Base-by-base conservation (phyloP, 2,113 vertebrate species). In the Porphyrio hochstetteri region DNA sequence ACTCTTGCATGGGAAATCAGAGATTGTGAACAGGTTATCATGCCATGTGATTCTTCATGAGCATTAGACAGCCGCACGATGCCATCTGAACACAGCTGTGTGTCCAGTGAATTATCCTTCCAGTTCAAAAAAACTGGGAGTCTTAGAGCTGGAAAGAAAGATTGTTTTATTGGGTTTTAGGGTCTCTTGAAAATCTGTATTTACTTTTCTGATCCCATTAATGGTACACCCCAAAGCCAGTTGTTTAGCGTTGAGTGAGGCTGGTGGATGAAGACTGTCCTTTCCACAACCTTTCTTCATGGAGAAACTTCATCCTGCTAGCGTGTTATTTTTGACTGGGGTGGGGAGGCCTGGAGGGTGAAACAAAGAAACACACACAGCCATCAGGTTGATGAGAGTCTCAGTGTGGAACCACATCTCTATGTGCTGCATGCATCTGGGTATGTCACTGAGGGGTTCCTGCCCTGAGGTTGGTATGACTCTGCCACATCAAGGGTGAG, bases 401-500 rank as follows among this genome's bases (percentile, higher is more conserved):
- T 63, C n/a, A 5, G 15, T 11, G 10, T 50, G 44, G 17, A 77
- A 15, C 29, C 46, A 14, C 29, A 33, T 35, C 78, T 87, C 31
- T 46, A n/a, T 50, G 14, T 8, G 13, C 50, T 64, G 53, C 35
- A 29, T 0, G 0, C 16, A 5, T 71, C 31, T 52, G 70, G 36
- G 15, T 81, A 11, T 80, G 88, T 78, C 29, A 21, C 55, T 17
- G 61, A 35, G 24, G 33, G 24, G 7, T 18, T 82, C 10, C 10
- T 67, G 53, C 55, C n/a, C n/a, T 2, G 13, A 25, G 38, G 9
- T 48, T 71, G 12, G 8, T 44, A 6, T 8, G 42, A 23, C 70
- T 82, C 38, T 84, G 28, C 59, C 28, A 23, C 1, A 0, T 64
- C 13, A 16, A 3, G 27, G 27, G 27, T 0, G 0, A 69, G 59